A percentile compares a stretch with the other conserved stretches of the same genome.
Evolutionary conservation across 2,888 invertebrate genomes (phyloP).

Genomic region (Acanthacorydalis orientalis): DNA sequence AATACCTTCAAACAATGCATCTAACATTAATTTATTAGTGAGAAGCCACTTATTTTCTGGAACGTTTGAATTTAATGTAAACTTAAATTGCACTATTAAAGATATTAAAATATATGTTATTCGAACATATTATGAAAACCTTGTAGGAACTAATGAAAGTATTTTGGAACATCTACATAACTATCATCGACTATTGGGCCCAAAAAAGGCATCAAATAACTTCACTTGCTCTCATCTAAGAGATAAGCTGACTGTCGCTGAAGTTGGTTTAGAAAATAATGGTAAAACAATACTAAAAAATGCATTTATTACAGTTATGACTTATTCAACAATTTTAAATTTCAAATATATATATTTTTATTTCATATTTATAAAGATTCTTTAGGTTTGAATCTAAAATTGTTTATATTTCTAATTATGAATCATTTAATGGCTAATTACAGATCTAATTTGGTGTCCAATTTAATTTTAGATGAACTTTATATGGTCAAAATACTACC

Average conservation of each 20-base stretch:
- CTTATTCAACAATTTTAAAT: no score
- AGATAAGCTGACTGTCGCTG: not conserved
- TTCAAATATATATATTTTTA: no score
- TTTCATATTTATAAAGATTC: no score
- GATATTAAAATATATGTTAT: conserved; percentile 2
- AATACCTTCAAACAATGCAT: no score
- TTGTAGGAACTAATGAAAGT: not conserved
- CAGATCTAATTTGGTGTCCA: no score
- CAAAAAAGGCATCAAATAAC: not conserved
- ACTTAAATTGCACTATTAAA: not conserved
- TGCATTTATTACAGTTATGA: not conserved
- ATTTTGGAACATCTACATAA: not conserved
- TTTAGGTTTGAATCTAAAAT: no score
- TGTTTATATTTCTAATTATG: no score
- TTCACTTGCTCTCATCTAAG: not conserved
- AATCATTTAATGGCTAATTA: no score
- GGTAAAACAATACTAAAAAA: not conserved
- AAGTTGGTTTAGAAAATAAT: not conserved
- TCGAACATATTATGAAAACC: not conserved
- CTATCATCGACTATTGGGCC: conserved; percentile 3
- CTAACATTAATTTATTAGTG: not conserved
- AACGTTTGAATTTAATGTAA: not conserved
- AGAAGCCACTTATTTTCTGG: conserved; percentile 3
- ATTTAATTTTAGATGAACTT: conserved; percentile 3
- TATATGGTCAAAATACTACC: conserved; percentile 2